Evolutionary conservation across 1,140 invertebrate genomes (phyloP), one percentile per base, ranked within the genome.

Genomic region (Eupristina koningsbergeri): DNA sequence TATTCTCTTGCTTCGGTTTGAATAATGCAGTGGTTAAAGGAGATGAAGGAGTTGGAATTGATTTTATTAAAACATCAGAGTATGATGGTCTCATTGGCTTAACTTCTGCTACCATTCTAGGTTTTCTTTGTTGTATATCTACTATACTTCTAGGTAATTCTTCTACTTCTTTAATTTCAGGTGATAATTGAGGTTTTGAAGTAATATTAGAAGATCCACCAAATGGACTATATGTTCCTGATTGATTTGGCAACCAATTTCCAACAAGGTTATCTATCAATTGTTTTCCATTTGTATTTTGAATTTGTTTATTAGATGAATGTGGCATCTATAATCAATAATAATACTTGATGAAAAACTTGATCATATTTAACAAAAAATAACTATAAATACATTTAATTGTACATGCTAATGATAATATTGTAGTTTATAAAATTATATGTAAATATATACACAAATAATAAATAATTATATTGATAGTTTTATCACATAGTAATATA

Each of bases 11-110:
- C 86, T 92, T 88, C 86, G 92, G 85, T 89, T 90, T 93, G 26
- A 82, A 83, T 11, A 87, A 74, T 67, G 86, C 91, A 88, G 78
- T 76, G 47, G 85, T 91, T 88, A 87, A 86, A 22, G 89, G 87
- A 41, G 91, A 89, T 39, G 89, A 86, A 34, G 91, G 89, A 63
- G 91, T 87, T 7, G 92, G 92, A 0, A 92, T 93, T 74, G 94
- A 95, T 90, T 97, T 97, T 26, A 95, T 95, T 22, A 97, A 87
- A 17, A 97, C 96, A 91, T 96, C 96, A 3, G 96, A 97, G 89
- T 97, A 97, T 36, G 95, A 95, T 34, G 96, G 96, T 80, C 96
- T 92, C 96, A 97, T 96, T 8, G 96, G 96, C 88, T 96, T 96
- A 0, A 97, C 96, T 93, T 97, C 96, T 39, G 96, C 96, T 1